Conservation (phyloP, 2,113 vertebrate genomes). For the Chlorocebus sabaeus region DNA sequence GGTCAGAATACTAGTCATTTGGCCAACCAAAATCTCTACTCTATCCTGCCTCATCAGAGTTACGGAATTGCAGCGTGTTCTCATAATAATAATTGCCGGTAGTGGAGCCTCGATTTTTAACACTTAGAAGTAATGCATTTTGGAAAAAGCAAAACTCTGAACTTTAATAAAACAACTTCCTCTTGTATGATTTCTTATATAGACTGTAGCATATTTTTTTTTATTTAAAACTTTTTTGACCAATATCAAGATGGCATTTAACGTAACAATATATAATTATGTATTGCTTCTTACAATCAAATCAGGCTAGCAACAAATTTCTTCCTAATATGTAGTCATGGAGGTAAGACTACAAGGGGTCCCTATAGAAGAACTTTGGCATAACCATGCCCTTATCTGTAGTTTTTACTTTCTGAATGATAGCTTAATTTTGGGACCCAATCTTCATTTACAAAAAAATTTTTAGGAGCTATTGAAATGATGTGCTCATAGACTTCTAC, state of each 20-base stretch:
- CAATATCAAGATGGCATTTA: background rate
- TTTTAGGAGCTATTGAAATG: background rate
- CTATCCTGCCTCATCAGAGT: background rate
- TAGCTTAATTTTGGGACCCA: background rate
- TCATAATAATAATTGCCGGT: background rate
- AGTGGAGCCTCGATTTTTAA: background rate
- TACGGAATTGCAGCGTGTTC: background rate
- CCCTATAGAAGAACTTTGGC: background rate
- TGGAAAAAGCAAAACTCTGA: background rate
- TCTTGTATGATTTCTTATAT: background rate
- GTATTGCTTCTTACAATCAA: background rate
- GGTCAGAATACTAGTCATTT: background rate
- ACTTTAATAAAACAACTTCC: background rate
- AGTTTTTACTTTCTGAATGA: background rate
- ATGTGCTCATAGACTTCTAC: rapidly evolving
- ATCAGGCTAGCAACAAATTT: background rate
- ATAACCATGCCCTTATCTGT: rapidly evolving
- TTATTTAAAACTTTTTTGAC: background rate
- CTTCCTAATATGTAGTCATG: background rate
- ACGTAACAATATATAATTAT: background rate
- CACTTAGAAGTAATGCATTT: background rate
- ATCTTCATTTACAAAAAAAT: background rate
- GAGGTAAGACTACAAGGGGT: background rate
- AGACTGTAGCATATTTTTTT: background rate
- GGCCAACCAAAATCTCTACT: background rate